These are phyloP conservation scores for Allolobophora icterica DNA, from an alignment of 2,888 invertebrate species.

Conservation along the genomic window DNA sequence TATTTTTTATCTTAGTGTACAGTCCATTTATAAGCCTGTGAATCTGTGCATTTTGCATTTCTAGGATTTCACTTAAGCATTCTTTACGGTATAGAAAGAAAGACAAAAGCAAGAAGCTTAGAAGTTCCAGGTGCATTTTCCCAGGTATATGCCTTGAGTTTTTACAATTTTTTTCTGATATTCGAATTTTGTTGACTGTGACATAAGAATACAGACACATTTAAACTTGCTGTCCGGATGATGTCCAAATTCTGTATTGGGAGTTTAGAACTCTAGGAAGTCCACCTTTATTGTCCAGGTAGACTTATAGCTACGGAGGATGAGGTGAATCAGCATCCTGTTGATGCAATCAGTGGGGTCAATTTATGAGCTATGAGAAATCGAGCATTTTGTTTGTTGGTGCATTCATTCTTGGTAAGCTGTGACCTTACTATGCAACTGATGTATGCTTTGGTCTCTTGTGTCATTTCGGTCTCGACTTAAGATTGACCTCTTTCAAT, in stretches of 20 bases:
- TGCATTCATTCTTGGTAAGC: not conserved
- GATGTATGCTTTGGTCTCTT: too few species aligned
- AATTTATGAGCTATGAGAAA: not conserved
- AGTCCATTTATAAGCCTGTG: not conserved
- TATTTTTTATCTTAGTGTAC: not conserved
- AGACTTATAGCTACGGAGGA: not conserved
- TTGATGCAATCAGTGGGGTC: too few species aligned
- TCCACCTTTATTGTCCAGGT: not conserved
- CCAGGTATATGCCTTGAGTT: not conserved
- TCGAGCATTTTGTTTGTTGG: not conserved
- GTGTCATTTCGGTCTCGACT: too few species aligned
- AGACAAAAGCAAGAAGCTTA: constrained; percentile 3
- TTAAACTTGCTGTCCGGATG: not conserved
- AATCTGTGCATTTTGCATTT: not conserved
- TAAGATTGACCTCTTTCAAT: too few species aligned
- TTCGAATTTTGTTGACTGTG: not conserved
- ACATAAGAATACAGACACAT: not conserved
- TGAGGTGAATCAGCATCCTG: not conserved
- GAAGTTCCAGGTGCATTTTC: constrained; percentile 23
- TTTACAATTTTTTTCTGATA: not conserved
- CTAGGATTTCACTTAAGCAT: constrained; percentile 21
- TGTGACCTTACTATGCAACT: too few species aligned
- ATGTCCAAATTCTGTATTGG: not conserved
- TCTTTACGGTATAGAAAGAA: not conserved
- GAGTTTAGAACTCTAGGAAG: not conserved